Conservation (phyloP, 2,113 vertebrate genomes). For the Scortum barcoo region DNA sequence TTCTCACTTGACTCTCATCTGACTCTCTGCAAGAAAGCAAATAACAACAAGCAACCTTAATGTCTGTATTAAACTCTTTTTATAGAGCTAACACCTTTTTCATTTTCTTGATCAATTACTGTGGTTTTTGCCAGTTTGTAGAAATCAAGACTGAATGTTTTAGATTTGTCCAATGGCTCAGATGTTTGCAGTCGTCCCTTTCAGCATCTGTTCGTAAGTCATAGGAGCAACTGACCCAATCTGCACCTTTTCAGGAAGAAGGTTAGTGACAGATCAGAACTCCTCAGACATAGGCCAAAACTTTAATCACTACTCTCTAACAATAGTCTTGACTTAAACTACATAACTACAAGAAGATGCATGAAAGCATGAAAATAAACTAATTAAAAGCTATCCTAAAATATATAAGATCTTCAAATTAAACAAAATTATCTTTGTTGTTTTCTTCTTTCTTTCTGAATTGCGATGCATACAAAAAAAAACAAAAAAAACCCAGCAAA, state of each 20-base stretch:
- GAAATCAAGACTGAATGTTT: background rate
- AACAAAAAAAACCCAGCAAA: too few species aligned
- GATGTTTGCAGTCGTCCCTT: conserved; percentile 3
- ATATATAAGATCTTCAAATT: background rate
- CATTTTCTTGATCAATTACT: background rate
- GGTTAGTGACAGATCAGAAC: conserved; percentile 2
- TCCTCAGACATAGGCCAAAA: conserved; percentile 1
- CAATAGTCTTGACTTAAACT: background rate
- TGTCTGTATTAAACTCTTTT: background rate
- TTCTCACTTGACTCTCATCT: background rate
- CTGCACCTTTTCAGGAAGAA: conserved; percentile 15
- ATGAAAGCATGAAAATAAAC: background rate
- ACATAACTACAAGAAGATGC: background rate
- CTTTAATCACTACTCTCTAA: background rate
- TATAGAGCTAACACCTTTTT: background rate
- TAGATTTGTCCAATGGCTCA: conserved; percentile 27
- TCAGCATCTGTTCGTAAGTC: background rate
- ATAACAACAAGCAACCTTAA: background rate
- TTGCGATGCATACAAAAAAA: too few species aligned
- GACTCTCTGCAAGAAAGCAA: background rate
- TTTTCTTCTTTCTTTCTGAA: background rate
- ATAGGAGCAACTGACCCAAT: conserved; percentile 3
- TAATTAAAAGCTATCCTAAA: background rate
- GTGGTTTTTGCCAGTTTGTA: background rate
- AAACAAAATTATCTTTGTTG: background rate